Conservation (phyloP, 2,113 vertebrate genomes). For the Cromileptes altivelis region DNA sequence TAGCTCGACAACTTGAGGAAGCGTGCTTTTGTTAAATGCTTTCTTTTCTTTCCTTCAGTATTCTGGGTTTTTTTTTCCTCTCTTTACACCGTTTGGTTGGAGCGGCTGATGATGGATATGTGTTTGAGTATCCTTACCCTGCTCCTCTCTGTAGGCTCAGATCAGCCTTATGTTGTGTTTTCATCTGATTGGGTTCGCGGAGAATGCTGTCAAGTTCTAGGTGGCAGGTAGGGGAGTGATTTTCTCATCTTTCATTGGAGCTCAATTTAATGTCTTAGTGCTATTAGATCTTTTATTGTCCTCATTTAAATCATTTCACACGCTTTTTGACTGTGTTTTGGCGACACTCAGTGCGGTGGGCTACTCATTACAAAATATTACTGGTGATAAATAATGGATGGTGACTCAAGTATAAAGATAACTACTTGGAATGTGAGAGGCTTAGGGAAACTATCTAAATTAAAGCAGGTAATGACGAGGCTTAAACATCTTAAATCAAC, state of each 20-base stretch:
- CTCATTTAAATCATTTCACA: no score
- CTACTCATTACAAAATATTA: background rate
- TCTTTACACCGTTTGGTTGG: background rate
- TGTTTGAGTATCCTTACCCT: background rate
- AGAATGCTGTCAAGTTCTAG: background rate
- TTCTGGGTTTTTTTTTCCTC: background rate
- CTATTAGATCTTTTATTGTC: background rate
- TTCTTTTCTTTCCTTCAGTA: background rate
- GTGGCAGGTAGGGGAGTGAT: background rate
- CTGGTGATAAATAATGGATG: background rate
- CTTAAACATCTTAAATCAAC: background rate
- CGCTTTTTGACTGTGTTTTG: background rate
- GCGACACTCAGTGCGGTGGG: background rate
- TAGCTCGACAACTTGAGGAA: background rate
- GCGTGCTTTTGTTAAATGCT: background rate
- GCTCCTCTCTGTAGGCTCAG: background rate
- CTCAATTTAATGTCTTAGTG: background rate
- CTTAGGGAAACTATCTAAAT: background rate
- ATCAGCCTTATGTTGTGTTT: slow-evolving; percentile 2
- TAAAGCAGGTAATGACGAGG: background rate
- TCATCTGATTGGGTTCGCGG: background rate
- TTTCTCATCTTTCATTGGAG: background rate
- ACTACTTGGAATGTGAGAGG: background rate
- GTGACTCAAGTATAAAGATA: background rate
- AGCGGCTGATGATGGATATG: background rate